Percentiles rank a stretch among this genome's conserved stretches.
Evolutionary conservation across 2,113 vertebrate genomes (phyloP).

Genomic region (Ibidorhyncha struthersii): DNA sequence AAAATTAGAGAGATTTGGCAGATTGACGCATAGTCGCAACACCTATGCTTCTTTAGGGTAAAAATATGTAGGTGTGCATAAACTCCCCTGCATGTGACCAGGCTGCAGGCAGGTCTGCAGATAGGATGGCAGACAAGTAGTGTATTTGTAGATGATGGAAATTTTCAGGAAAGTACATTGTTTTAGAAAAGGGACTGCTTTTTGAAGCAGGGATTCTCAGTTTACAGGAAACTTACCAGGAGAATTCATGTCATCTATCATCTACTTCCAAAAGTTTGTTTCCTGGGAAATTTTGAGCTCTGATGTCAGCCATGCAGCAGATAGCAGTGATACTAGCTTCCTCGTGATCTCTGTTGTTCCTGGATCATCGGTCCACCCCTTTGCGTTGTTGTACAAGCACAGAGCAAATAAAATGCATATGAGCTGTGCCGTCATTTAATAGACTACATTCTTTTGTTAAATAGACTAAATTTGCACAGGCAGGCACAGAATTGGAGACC

Average conservation of each 20-base stretch:
- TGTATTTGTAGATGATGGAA: neutral
- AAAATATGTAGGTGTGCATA: neutral
- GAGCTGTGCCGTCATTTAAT: neutral
- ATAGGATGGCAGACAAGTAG: neutral
- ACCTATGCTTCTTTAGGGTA: neutral
- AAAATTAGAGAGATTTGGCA: neutral
- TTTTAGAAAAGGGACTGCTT: neutral
- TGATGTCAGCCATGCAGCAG: neutral
- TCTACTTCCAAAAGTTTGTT: neutral
- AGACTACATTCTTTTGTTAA: neutral
- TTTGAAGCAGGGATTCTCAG: neutral
- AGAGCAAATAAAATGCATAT: neutral
- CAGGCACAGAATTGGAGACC: neutral
- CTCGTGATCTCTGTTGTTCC: neutral
- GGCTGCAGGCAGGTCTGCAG: neutral
- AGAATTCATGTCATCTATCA: neutral
- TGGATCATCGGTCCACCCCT: fast-evolving
- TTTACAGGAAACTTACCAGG: neutral
- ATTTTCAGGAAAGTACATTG: neutral
- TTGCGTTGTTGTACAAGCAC: neutral
- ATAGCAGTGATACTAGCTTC: neutral
- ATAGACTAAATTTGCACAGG: neutral
- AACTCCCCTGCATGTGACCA: neutral
- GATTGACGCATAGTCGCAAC: neutral
- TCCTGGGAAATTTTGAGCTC: neutral